Evolutionary conservation across 1,140 invertebrate species (phyloP).

Genomic region (Apis laboriosa): DNA sequence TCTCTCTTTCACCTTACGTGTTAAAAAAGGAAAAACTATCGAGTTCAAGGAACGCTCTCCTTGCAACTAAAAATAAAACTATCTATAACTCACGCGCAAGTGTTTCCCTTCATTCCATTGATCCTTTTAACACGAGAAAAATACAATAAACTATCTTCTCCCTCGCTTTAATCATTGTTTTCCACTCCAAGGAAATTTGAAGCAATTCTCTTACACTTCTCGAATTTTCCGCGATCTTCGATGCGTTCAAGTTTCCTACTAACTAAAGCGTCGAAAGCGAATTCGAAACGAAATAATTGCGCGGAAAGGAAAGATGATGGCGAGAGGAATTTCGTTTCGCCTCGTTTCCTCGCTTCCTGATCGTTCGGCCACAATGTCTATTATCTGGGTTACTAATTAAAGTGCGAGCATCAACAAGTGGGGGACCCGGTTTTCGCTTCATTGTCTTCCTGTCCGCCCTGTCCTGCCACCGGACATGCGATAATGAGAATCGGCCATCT

Average conservation of each 20-base stretch:
- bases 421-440: constrained; percentile 37
- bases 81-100: too few species aligned
- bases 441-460: constrained; percentile 37
- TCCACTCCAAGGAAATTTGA: neutral
- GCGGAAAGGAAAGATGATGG: neutral
- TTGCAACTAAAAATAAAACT: too few species aligned
- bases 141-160: too few species aligned
- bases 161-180: too few species aligned
- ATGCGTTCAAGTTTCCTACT: neutral
- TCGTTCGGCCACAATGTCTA: constrained; percentile 2
- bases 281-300: neutral
- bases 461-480: constrained; percentile 11
- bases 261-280: too few species aligned
- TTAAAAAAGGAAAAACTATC: too few species aligned
- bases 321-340: neutral
- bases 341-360: neutral
- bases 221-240: neutral
- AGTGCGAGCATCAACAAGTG: constrained; percentile 28
- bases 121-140: too few species aligned
- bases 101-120: too few species aligned
- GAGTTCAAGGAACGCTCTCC: too few species aligned
- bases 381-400: constrained; percentile 41
- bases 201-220: neutral
- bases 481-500: constrained; percentile 8
- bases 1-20: too few species aligned